A percentile compares a stretch with the other conserved stretches of the same genome.
Evolutionary conservation across 2,113 vertebrate genomes (phyloP).

Genomic region (Carassius auratus): DNA sequence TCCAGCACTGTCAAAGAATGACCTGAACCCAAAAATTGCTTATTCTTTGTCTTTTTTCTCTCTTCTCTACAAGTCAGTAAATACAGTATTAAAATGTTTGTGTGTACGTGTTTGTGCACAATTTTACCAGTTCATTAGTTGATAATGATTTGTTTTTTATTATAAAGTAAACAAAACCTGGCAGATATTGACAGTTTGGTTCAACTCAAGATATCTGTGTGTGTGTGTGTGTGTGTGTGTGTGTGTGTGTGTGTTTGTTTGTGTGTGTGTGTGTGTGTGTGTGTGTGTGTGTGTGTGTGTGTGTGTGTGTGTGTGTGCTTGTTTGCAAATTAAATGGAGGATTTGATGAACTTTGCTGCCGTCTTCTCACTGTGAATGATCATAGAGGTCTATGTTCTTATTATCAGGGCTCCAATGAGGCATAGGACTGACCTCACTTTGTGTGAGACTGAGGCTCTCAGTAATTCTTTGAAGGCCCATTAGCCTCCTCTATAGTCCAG

Average conservation of each 20-base stretch:
- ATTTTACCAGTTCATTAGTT: background rate
- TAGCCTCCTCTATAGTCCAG: slow-evolving; percentile 43
- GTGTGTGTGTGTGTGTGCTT: no score
- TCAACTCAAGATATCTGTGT: background rate
- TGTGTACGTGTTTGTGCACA: background rate
- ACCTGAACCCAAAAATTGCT: background rate
- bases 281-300: no score
- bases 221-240: no score
- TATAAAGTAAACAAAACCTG: background rate
- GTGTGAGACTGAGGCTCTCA: slow-evolving; percentile 42
- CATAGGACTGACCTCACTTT: slow-evolving; percentile 45
- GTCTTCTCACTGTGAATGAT: slow-evolving; percentile 10
- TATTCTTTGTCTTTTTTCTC: background rate
- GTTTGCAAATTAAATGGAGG: background rate
- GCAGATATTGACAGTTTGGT: background rate
- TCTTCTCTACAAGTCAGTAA: background rate
- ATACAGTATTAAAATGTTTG: background rate
- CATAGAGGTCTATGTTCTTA: slow-evolving; percentile 39
- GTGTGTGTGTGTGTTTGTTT: no score
- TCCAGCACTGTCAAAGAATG: background rate
- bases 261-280: no score
- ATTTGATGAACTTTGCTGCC: slow-evolving; percentile 31
- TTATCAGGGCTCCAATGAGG: slow-evolving; percentile 46
- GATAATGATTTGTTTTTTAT: background rate
- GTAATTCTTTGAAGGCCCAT: slow-evolving; percentile 55